Percentiles rank a stretch among this genome's conserved stretches.
Evolutionary conservation across 1,140 invertebrate genomes (phyloP).

Genomic region (Plodia interpunctella): DNA sequence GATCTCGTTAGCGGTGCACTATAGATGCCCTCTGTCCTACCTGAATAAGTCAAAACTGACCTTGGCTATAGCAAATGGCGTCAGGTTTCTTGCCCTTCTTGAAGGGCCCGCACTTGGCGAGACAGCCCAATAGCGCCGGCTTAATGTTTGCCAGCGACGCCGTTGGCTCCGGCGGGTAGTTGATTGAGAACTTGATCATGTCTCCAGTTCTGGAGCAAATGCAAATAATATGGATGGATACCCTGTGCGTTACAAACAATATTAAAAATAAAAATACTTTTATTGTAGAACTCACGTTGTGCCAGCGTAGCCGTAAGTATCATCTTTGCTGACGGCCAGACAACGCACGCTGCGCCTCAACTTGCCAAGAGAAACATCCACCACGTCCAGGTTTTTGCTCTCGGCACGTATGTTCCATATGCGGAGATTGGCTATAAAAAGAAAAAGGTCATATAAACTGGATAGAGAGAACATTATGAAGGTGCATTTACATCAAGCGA

Average conservation of each 20-base stretch:
- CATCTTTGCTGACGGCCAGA: slow-evolving; percentile 80
- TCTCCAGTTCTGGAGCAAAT: slow-evolving; percentile 70
- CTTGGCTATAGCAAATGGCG: slow-evolving; percentile 65
- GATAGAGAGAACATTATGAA: too few relatives aligned
- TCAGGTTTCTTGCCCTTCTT: slow-evolving; percentile 63
- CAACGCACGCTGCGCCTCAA: slow-evolving; percentile 82
- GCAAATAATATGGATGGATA: too few relatives aligned
- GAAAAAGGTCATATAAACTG: neutral
- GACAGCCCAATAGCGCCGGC: slow-evolving; percentile 83
- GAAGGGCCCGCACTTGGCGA: slow-evolving; percentile 78
- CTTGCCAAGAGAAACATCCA: slow-evolving; percentile 85
- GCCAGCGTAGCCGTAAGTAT: slow-evolving; percentile 88
- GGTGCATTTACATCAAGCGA: too few relatives aligned
- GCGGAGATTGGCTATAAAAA: slow-evolving; percentile 68
- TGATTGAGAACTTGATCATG: slow-evolving; percentile 81
- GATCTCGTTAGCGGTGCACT: too few relatives aligned
- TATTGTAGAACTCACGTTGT: slow-evolving; percentile 84
- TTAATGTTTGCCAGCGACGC: slow-evolving; percentile 68
- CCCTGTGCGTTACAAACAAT: too few relatives aligned
- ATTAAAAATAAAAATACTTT: too few relatives aligned
- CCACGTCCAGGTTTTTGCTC: slow-evolving; percentile 82
- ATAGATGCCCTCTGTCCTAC: too few relatives aligned
- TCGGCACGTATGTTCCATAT: slow-evolving; percentile 87
- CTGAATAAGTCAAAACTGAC: too few relatives aligned
- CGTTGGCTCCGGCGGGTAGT: slow-evolving; percentile 79